Base-by-base conservation (phyloP, 1,140 invertebrate species). In the Anthonomus grandis region DNA sequence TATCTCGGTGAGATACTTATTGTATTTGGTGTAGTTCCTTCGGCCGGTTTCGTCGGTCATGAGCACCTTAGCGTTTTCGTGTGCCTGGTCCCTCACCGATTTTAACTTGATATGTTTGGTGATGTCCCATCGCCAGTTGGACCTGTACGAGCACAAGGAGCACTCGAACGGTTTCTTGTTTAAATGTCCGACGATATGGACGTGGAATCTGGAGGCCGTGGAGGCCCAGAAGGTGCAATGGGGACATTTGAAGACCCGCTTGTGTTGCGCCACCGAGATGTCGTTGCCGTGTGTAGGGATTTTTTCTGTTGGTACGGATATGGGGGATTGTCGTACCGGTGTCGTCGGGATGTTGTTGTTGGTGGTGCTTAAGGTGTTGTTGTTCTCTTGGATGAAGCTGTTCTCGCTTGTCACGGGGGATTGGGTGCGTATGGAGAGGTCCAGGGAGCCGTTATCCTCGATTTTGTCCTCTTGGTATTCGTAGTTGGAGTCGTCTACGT, bases 111-210 rank as follows among this genome's bases (percentile, higher is more conserved):
- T 95, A 73, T 97, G 94, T 76, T 96, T 96, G 36, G 91, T 94
- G 55, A 97, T 93, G 75, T 95, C 92, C 92, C 92, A 95, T 59
- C 91, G 82, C 92, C 92, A 95, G 75, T 95, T 95, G 18, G 91
- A 95, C 59, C 91, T 85, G 70, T 95, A 93, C 18, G 88, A 84
- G 77, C 95, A 97, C 2, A 91, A 78, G 2, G 93, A 96, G 78
- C 95, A 97, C 75, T 94, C 91, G 71, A 95, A 97, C 3, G 93
- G 93, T 71, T 94, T 93, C 70, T 89, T 90, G 74, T 94, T 94
- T 56, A 92, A 78, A 76, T 94, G 91, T 15, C 91, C 91, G 17
- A 94, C 91, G 62, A 93, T 92, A 74, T 94, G 92, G 15, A 94
- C 90, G 71, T 94, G 91, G 75, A 94, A 94, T 60, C 91, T 81